Conservation (phyloP, 2,797 vertebrate species). For the Cryptoprocta ferox region DNA sequence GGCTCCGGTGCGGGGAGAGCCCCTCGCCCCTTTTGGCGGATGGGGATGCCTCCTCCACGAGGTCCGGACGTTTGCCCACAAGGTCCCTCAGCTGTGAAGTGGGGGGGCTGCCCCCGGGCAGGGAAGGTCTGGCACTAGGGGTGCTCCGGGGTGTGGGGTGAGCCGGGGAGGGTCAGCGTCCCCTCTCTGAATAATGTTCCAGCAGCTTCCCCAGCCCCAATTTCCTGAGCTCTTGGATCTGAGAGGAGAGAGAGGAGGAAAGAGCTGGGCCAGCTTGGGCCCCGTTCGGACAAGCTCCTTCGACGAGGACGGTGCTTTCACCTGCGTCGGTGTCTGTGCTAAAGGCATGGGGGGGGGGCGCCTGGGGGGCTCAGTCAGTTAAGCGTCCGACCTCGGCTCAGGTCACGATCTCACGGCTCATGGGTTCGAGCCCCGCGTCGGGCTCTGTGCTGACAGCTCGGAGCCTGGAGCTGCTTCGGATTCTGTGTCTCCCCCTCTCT, state of each 20-base stretch:
- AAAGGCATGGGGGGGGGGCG: too few relatives aligned
- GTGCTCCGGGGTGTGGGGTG: neutral
- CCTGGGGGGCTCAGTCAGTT: too few relatives aligned
- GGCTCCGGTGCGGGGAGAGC: fast-evolving
- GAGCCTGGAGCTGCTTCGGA: too few relatives aligned
- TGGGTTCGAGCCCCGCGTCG: too few relatives aligned
- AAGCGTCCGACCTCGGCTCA: too few relatives aligned
- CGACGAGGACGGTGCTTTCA: fast-evolving
- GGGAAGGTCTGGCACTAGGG: neutral
- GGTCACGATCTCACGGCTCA: too few relatives aligned
- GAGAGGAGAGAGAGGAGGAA: neutral
- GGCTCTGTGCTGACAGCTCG: too few relatives aligned
- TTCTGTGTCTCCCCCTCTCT: too few relatives aligned
- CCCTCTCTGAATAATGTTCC: neutral
- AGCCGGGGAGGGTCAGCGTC: neutral
- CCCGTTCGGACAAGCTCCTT: neutral
- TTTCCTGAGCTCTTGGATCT: neutral
- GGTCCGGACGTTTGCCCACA: neutral
- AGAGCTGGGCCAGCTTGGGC: neutral
- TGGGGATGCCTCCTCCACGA: too few relatives aligned
- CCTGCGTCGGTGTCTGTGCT: neutral
- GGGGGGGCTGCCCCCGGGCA: neutral
- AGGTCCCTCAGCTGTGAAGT: neutral
- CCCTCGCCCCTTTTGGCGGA: too few relatives aligned
- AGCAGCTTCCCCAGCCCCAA: neutral